Conservation (phyloP, 1,140 invertebrate genomes). For the Drosophila tsacasi region DNA sequence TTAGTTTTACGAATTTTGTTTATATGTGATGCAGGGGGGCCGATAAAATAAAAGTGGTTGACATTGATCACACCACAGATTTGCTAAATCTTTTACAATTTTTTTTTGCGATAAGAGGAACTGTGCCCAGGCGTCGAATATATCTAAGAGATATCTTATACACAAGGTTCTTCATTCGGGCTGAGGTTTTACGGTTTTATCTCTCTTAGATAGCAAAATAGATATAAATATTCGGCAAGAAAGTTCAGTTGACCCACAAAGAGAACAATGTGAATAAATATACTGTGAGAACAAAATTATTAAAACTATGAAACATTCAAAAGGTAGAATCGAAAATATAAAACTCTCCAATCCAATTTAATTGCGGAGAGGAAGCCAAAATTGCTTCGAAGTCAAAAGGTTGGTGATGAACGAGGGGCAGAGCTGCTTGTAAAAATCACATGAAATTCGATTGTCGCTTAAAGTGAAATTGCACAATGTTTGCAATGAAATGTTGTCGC, state of each 20-base stretch:
- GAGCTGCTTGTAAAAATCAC: slow-evolving; percentile 72
- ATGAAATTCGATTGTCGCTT: slow-evolving; percentile 80
- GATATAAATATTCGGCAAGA: not conserved
- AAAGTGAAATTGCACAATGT: slow-evolving; percentile 81
- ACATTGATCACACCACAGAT: too few relatives aligned
- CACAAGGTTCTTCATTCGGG: too few relatives aligned
- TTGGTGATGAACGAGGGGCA: slow-evolving; percentile 17
- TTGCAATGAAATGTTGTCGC: slow-evolving; percentile 77
- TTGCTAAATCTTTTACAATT: too few relatives aligned
- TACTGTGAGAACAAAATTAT: not conserved
- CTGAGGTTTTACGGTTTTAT: not conserved
- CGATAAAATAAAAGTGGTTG: too few relatives aligned
- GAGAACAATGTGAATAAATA: too few relatives aligned
- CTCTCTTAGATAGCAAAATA: not conserved
- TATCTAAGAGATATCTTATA: not conserved
- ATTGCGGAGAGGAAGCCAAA: not conserved
- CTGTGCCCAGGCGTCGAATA: not conserved
- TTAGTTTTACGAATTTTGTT: too few relatives aligned
- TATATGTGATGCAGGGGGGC: too few relatives aligned
- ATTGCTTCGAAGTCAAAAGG: slow-evolving; percentile 23
- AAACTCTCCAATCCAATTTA: not conserved
- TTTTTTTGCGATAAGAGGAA: too few relatives aligned
- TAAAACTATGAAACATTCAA: not conserved
- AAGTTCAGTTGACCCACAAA: not conserved
- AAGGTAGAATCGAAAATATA: not conserved